A percentile compares a stretch with the other conserved stretches of the same genome.
These are phyloP conservation scores for Asbolus verrucosus DNA, from an alignment of 1,140 invertebrate species.

Conservation along the genomic window DNA sequence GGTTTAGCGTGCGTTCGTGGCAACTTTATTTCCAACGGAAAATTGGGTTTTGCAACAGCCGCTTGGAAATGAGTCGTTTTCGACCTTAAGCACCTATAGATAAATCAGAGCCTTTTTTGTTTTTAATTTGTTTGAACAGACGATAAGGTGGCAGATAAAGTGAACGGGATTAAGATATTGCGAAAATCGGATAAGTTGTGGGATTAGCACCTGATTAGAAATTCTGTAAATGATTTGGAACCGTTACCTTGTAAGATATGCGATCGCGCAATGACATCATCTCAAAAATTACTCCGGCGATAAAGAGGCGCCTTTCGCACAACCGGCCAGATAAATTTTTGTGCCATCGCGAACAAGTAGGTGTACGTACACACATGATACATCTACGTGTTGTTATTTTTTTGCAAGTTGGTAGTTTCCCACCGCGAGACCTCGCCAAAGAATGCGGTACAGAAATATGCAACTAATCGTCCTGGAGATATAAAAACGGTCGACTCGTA, in stretches of 20 bases:
- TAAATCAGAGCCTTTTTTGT: constrained; percentile 35
- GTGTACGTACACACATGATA: constrained; percentile 29
- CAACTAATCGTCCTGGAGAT: constrained; percentile 28
- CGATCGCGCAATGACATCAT: constrained; percentile 21
- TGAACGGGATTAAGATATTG: constrained; percentile 39
- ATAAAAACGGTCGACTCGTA: constrained; percentile 23
- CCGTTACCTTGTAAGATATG: constrained; percentile 32
- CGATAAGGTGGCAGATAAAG: constrained; percentile 24
- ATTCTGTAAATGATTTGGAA: constrained; percentile 30
- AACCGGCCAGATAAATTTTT: constrained; percentile 14
- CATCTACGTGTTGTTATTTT: constrained; percentile 25
- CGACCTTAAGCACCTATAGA: constrained; percentile 23
- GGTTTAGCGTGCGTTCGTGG: too few relatives aligned
- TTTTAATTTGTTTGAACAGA: constrained; percentile 32
- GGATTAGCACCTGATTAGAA: constrained; percentile 35
- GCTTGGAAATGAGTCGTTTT: constrained; percentile 7
- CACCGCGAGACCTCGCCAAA: constrained; percentile 37
- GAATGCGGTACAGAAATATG: constrained; percentile 38
- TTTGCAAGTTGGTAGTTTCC: constrained; percentile 23
- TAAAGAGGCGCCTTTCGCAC: constrained; percentile 24
- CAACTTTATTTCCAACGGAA: too few relatives aligned
- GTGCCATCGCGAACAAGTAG: constrained; percentile 19
- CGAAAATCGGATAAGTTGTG: constrained; percentile 24
- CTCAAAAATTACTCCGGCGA: constrained; percentile 7
- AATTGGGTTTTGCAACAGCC: constrained; percentile 21